phyloP scores from a whole-genome alignment of 2,888 invertebrate species.

The Doris montereyensis region DNA sequence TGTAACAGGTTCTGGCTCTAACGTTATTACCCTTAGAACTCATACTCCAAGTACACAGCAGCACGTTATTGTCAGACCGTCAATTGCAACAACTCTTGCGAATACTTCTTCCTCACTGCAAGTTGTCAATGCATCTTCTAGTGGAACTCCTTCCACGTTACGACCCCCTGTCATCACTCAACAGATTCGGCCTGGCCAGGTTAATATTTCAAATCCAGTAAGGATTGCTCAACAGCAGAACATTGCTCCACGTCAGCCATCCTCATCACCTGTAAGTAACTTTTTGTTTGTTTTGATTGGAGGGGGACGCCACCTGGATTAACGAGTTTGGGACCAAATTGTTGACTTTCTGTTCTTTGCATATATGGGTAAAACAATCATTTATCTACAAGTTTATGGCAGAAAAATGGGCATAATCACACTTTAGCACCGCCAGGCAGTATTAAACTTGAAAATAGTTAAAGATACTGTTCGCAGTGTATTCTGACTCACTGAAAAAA shows the following conservation, averaged over 20 bases:
- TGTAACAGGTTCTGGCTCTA: constrained; percentile 48
- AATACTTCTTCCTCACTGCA: constrained; percentile 51
- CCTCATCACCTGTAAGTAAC: constrained; percentile 40
- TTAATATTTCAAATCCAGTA: constrained; percentile 43
- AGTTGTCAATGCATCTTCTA: constrained; percentile 53
- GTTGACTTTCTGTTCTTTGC: too few species aligned
- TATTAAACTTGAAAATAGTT: too few species aligned
- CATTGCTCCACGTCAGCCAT: constrained; percentile 62
- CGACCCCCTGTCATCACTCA: constrained; percentile 38
- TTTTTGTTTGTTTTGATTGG: too few species aligned
- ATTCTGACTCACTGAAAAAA: too few species aligned
- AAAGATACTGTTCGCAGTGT: too few species aligned
- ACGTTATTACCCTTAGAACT: constrained; percentile 62
- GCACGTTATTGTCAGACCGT: constrained; percentile 57
- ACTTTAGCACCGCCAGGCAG: too few species aligned
- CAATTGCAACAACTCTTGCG: constrained; percentile 55
- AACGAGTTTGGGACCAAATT: too few species aligned
- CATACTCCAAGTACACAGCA: constrained; percentile 53
- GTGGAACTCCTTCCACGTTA: constrained; percentile 40
- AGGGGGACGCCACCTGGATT: too few species aligned
- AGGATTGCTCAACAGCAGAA: constrained; percentile 51
- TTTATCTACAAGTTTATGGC: too few species aligned
- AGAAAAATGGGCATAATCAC: too few species aligned
- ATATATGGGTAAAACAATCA: too few species aligned
- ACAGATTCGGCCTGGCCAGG: constrained; percentile 37